Percentiles rank a stretch among this genome's conserved stretches.
Conservation (phyloP, 2,113 vertebrate species). For the Calidris pygmaea region DNA sequence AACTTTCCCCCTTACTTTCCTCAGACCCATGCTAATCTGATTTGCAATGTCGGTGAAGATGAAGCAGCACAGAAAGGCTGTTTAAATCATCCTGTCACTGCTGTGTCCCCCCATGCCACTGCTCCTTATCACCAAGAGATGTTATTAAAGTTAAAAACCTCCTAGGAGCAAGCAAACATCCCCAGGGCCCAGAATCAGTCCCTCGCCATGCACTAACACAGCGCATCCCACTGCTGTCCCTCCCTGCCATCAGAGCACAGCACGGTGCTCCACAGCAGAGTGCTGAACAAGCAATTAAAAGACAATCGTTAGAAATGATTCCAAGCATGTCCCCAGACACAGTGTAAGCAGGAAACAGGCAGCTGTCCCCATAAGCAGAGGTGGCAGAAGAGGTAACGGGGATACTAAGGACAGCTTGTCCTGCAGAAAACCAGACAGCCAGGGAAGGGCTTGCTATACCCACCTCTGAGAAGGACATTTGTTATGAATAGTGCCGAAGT, state of each 20-base stretch:
- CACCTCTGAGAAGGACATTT: neutral
- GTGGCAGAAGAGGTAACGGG: neutral
- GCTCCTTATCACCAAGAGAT: slow-evolving; percentile 24
- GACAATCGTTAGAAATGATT: neutral
- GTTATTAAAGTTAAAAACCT: slow-evolving; percentile 71
- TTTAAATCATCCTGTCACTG: slow-evolving; percentile 74
- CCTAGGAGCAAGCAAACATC: slow-evolving; percentile 33
- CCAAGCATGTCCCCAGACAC: neutral
- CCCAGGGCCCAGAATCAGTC: neutral
- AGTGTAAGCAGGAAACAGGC: neutral
- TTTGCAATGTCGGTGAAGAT: slow-evolving; percentile 65
- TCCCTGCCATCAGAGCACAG: neutral
- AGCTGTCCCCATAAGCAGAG: neutral
- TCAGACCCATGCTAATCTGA: slow-evolving; percentile 59
- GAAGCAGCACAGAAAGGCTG: slow-evolving; percentile 63
- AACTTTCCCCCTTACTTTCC: neutral
- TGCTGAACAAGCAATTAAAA: slow-evolving; percentile 48
- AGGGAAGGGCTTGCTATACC: neutral
- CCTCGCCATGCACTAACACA: neutral
- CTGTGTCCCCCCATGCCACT: neutral
- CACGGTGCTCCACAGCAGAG: neutral
- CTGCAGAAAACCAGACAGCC: neutral
- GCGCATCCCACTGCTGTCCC: neutral
- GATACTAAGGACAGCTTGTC: neutral
- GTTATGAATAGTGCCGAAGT: neutral